Evolutionary conservation across 2,888 invertebrate genomes (phyloP), one percentile per base, ranked within the genome.

Genomic region (Zaprionus bogoriensis): DNA sequence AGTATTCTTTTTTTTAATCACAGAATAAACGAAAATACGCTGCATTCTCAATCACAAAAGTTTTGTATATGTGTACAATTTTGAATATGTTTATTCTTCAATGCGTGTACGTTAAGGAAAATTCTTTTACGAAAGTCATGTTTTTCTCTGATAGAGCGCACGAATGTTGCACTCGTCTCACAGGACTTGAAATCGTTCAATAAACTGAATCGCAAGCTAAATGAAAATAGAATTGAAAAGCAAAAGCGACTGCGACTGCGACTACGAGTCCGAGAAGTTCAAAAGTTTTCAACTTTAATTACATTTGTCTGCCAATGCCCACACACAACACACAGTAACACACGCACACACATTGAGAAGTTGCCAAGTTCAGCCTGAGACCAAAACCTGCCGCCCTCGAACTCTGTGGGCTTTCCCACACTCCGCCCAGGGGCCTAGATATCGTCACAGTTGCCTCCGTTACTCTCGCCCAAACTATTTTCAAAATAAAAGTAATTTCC

Each of bases 261-360:
- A 12, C n/a, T n/a, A n/a, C n/a, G n/a, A n/a, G n/a, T n/a, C n/a
- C n/a, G 19, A 12, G 23, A 32, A 28, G 7, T 41, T 53, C 4
- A 10, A 45, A 52, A 69, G 61, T 71, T 71, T 52, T 25, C 27
- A 67, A 71, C 62, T 72, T 72, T 67, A 72, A 73, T 72, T 72
- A 65, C 68, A 59, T 51, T 71, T 72, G 55, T 50, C 53, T 64
- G 41, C 23, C 27, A 59, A 47, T 36, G 14, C 38, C 45, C 67
- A 55, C 30, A 41, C 28, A 30, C 28, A 58, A 39, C 28, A 41
- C 6, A 12, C 20, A 30, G 9, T 17, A 27, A 46, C 14, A 22
- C 14, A 39, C 9, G 38, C 12, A 2, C 1, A 9, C 36, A 12
- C 9, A 23, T 10, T 46, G 45, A 58, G 59, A 67, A 72, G 68